phyloP scores from a whole-genome alignment of 2,797 vertebrate genomes.

The Scarus forsteni region DNA sequence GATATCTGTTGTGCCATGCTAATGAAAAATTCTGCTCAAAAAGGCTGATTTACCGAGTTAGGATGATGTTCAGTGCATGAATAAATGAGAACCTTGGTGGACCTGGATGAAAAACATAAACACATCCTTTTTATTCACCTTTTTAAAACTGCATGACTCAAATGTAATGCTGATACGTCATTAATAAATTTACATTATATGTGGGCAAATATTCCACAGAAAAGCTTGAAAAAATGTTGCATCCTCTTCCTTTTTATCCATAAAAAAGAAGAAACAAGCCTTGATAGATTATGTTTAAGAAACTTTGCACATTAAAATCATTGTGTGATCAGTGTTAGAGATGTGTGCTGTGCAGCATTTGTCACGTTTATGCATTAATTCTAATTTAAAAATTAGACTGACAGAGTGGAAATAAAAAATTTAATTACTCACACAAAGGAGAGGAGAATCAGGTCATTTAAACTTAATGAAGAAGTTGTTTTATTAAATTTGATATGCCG shows the following conservation, averaged over 20 bases:
- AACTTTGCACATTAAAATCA: background rate
- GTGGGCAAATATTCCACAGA: too few relatives aligned
- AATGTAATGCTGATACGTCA: too few relatives aligned
- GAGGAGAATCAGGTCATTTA: conserved; percentile 10
- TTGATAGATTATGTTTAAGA: too few relatives aligned
- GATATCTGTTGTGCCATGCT: conserved; percentile 12
- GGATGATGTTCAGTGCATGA: conserved; percentile 15
- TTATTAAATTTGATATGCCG: conserved; percentile 23
- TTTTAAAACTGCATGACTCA: background rate
- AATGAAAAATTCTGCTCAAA: conserved; percentile 23
- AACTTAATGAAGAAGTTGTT: conserved; percentile 34
- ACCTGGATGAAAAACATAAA: conserved; percentile 16
- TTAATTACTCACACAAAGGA: background rate
- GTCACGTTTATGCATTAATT: background rate
- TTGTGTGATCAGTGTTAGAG: background rate
- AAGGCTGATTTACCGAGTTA: conserved; percentile 20
- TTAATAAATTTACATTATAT: too few relatives aligned
- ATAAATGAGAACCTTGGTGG: conserved; percentile 29
- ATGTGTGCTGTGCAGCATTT: background rate
- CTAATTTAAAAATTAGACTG: background rate
- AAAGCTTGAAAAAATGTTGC: too few relatives aligned
- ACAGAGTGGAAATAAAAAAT: conserved; percentile 19
- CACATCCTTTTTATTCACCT: background rate
- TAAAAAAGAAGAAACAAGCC: background rate
- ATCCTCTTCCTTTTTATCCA: background rate